Conservation (phyloP, 1,140 invertebrate genomes). For the Antheraea mylitta region DNA sequence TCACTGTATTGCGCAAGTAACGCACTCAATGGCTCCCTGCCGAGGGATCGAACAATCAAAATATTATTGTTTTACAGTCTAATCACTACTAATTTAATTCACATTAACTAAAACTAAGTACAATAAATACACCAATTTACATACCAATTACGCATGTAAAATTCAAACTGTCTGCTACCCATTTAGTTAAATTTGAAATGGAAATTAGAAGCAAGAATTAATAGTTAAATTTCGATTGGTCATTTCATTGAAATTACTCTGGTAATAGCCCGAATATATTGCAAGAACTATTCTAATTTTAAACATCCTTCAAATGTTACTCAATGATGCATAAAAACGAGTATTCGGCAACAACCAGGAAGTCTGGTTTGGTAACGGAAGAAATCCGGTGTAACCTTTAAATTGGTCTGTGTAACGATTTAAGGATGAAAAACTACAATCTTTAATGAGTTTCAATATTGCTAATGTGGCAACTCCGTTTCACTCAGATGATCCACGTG, state of each 20-base stretch:
- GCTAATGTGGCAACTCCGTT: conserved; percentile 58
- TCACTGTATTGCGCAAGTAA: too few species aligned
- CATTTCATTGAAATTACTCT: neutral
- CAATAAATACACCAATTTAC: too few species aligned
- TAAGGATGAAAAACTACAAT: conserved; percentile 51
- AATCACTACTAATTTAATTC: neutral
- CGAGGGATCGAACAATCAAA: too few species aligned
- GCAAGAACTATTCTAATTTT: conserved; percentile 16
- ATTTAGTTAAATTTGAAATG: neutral
- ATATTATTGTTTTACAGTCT: conserved; percentile 34
- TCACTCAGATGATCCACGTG: conserved; percentile 68
- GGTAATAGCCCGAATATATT: neutral
- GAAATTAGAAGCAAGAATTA: neutral
- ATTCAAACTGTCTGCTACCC: neutral
- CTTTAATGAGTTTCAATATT: conserved; percentile 49
- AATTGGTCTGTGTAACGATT: conserved; percentile 37
- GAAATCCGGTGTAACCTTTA: conserved; percentile 50
- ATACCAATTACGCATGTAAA: too few species aligned
- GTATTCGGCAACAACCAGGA: conserved; percentile 33
- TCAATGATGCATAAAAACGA: conserved; percentile 15
- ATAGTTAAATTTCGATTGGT: neutral
- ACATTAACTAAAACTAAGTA: neutral
- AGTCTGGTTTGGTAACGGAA: conserved; percentile 46
- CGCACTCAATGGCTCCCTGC: too few species aligned
- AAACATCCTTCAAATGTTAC: conserved; percentile 18